A percentile compares a stretch with the other conserved stretches of the same genome.
Conservation (phyloP, 2,113 vertebrate genomes). For the Notothenia coriiceps region DNA sequence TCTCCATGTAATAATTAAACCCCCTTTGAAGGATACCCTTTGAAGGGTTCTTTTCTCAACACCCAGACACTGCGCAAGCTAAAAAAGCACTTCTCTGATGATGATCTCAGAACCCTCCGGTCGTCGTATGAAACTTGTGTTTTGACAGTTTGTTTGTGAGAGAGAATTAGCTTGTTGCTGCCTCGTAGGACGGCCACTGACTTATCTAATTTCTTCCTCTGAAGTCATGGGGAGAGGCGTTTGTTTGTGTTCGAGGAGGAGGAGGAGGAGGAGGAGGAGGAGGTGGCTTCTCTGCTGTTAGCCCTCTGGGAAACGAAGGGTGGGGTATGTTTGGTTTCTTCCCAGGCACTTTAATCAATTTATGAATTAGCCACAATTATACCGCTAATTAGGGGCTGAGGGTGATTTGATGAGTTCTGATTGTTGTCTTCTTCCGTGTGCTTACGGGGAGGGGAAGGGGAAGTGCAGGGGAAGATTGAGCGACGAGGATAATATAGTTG, state of each 20-base stretch:
- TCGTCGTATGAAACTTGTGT: slow-evolving; percentile 25
- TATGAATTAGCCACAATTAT: slow-evolving; percentile 70
- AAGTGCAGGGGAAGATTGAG: slow-evolving; percentile 16
- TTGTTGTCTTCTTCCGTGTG: slow-evolving; percentile 23
- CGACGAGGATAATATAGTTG: slow-evolving; percentile 2
- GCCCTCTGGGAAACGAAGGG: slow-evolving; percentile 29
- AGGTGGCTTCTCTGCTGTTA: neutral
- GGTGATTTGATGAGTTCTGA: slow-evolving; percentile 51
- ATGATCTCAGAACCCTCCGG: slow-evolving; percentile 53
- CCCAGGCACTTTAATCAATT: slow-evolving; percentile 60
- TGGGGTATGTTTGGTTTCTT: slow-evolving; percentile 43
- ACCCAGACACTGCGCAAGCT: slow-evolving; percentile 19
- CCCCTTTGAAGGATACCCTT: slow-evolving; percentile 67
- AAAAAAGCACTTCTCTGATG: slow-evolving; percentile 39
- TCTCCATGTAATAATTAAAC: slow-evolving; percentile 66
- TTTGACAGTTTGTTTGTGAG: slow-evolving; percentile 68
- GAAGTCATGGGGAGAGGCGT: slow-evolving; percentile 47
- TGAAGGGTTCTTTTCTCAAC: slow-evolving; percentile 58
- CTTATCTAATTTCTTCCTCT: slow-evolving; percentile 52
- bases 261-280: neutral
- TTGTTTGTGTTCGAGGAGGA: slow-evolving; percentile 33
- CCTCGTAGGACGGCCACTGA: slow-evolving; percentile 33
- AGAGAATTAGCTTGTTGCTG: slow-evolving; percentile 56
- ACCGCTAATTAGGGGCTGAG: slow-evolving; percentile 59
- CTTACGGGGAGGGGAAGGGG: neutral